Base-by-base conservation (phyloP, 2,888 invertebrate species). In the Rutpela maculata region DNA sequence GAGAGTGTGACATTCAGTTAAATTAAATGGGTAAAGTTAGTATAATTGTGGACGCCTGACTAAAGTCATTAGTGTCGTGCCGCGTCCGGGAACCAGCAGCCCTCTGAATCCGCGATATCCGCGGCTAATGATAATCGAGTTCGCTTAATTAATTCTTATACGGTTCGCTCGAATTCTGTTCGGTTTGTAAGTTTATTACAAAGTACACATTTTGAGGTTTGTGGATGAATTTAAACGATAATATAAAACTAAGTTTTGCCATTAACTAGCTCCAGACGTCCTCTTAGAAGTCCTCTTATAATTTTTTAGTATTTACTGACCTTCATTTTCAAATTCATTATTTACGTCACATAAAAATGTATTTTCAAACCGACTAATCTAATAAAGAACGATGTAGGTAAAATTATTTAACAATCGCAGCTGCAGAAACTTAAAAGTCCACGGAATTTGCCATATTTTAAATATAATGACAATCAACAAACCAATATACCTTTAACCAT, bases 71-170 rank as follows among this genome's bases (percentile, higher is more conserved):
- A 72, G 72, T 72, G 72, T 38, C 68, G 63, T 60, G 22, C 59
- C 50, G 43, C 59, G 22, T 43, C 43, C 31, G 35, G 63, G 11
- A 31, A 22, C 15, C 62, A 31, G 12, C 60, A 19, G 12, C 60
- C 62, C 59, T 57, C 56, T 18, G n/a, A 17, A 31, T 50, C 59
- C 70, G 22, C 63, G 9, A 63, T 63, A 72, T 72, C 72, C 63
- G 6, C 43, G 19, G 72, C 72, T 72, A 72, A 72, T 72, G 72
- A 63, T 72, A 72, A 72, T 72, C 72, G 55, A 26, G 38, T 63
- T 22, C 15, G 72, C 38, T 62, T 72, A 72, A 72, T 72, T 72
- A 72, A 63, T 72, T 72, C 72, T 72, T 63, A 50, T 38, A 72
- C 63, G 72, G 62, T 31, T 63, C 72, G 55, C 60, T 62, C 12